phyloP scores from a whole-genome alignment of 2,888 invertebrate species.

The Philaethria dido region DNA sequence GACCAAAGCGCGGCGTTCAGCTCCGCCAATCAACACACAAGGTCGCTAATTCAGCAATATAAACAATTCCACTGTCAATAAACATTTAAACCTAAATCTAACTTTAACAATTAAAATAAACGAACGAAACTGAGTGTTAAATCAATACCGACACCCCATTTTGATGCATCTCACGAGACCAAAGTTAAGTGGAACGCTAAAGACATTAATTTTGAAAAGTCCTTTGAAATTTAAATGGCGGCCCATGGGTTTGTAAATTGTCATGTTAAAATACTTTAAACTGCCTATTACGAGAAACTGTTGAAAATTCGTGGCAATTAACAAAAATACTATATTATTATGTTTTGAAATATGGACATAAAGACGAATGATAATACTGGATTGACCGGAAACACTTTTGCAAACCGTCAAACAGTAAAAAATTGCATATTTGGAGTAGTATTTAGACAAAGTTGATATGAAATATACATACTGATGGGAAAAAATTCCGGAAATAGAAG shows the following conservation, averaged over 20 bases:
- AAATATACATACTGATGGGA: too few relatives aligned
- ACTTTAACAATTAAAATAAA: neutral
- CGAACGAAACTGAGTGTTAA: neutral
- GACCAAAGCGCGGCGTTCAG: too few relatives aligned
- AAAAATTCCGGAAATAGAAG: too few relatives aligned
- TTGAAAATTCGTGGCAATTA: slow-evolving; percentile 12
- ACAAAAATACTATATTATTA: neutral
- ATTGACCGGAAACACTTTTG: too few relatives aligned
- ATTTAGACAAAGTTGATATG: too few relatives aligned
- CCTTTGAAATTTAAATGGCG: slow-evolving; percentile 35
- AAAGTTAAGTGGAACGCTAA: slow-evolving; percentile 31
- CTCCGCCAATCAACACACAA: too few relatives aligned
- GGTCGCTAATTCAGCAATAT: too few relatives aligned
- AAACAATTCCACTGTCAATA: neutral
- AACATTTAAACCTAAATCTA: neutral
- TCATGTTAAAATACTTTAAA: slow-evolving; percentile 35
- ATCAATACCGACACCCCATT: slow-evolving; percentile 17
- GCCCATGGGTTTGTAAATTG: slow-evolving; percentile 30
- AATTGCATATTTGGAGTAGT: too few relatives aligned
- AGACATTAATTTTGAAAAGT: slow-evolving; percentile 35
- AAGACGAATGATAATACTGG: too few relatives aligned
- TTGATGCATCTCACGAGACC: slow-evolving; percentile 30
- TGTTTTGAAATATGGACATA: too few relatives aligned
- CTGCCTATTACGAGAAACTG: slow-evolving; percentile 33
- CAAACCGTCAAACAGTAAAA: too few relatives aligned